Conservation (phyloP, 2,888 invertebrate species). For the Drosophila emarginata region DNA sequence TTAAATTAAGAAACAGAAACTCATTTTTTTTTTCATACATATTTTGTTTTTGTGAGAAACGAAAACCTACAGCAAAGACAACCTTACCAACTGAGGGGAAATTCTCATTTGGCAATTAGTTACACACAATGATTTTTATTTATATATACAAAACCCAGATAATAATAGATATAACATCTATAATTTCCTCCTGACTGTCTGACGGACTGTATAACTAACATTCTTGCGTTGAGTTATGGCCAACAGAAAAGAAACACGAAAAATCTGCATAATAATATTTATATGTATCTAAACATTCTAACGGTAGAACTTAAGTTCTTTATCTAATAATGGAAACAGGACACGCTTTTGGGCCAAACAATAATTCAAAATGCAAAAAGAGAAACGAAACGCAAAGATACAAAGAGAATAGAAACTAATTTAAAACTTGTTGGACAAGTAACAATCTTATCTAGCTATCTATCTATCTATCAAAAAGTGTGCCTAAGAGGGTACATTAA, state of each 20-base stretch:
- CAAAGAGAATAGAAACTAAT: constrained; percentile 13
- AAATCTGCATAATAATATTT: constrained; percentile 10
- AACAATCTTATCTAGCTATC: not conserved
- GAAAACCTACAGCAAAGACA: not conserved
- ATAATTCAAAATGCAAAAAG: constrained; percentile 42
- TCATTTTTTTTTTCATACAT: constrained; percentile 17
- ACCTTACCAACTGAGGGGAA: constrained; percentile 22
- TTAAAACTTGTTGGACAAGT: constrained; percentile 52
- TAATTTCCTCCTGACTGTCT: not conserved
- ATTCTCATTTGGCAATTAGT: constrained; percentile 60
- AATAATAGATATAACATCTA: constrained; percentile 4
- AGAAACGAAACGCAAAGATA: constrained; percentile 4
- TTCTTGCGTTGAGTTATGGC: constrained; percentile 14
- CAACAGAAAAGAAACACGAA: no score
- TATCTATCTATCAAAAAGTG: no score
- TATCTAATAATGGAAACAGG: constrained; percentile 49
- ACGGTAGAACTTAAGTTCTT: constrained; percentile 39
- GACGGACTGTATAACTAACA: not conserved
- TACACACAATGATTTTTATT: constrained; percentile 59
- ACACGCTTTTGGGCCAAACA: constrained; percentile 50
- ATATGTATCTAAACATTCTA: constrained; percentile 16
- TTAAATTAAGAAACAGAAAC: constrained; percentile 64
- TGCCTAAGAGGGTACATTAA: no score
- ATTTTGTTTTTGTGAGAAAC: constrained; percentile 25
- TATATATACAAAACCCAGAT: constrained; percentile 9